phyloP scores from a whole-genome alignment of 2,888 invertebrate genomes.

The Drosophila tanythrix region DNA sequence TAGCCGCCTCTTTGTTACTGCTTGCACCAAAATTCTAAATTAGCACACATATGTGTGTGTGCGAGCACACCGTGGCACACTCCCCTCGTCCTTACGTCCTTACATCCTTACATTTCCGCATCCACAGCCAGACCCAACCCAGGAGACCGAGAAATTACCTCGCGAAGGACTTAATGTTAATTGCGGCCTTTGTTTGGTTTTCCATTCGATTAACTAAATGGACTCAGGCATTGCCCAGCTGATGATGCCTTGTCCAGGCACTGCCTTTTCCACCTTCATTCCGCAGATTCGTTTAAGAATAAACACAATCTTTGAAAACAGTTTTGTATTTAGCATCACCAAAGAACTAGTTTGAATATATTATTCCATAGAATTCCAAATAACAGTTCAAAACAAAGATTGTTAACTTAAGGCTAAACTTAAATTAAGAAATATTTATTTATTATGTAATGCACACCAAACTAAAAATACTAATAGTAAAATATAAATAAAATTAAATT shows the following conservation, averaged over 20 bases:
- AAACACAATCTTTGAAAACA: neutral
- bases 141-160: constrained; percentile 1
- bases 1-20: constrained; percentile 1
- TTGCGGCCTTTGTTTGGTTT: constrained; percentile 70
- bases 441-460: neutral
- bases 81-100: neutral
- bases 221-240: constrained; percentile 25
- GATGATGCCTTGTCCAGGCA: neutral
- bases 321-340: neutral
- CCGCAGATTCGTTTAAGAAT: neutral
- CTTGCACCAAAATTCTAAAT: constrained; percentile 48
- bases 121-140: neutral
- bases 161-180: constrained; percentile 62
- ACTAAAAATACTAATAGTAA: neutral
- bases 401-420: neutral
- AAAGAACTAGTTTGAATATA: neutral
- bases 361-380: neutral
- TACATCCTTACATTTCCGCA: neutral
- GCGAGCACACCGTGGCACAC: neutral
- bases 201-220: constrained; percentile 68
- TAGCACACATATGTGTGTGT: constrained; percentile 49
- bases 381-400: neutral
- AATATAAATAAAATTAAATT: neutral
- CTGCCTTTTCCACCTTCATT: neutral
- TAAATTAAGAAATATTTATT: neutral